phyloP scores from a whole-genome alignment of 2,113 vertebrate species.

The Porphyrio hochstetteri region DNA sequence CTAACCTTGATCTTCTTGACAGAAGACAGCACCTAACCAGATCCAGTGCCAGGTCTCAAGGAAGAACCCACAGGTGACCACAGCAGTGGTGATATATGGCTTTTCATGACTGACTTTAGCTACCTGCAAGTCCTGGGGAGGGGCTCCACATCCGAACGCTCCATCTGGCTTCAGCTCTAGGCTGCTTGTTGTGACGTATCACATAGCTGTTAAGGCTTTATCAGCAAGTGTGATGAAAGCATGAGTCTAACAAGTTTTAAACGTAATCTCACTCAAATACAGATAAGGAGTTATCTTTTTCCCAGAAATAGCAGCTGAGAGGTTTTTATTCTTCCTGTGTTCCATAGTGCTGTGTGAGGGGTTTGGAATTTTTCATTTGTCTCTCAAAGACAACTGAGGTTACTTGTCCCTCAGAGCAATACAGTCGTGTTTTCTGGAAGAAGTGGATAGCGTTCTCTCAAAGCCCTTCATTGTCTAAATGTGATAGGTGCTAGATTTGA shows the following conservation, averaged over 20 bases:
- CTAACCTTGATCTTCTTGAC: no score
- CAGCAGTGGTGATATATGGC: not conserved
- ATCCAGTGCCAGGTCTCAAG: not conserved
- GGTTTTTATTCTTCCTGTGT: not conserved
- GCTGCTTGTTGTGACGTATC: not conserved
- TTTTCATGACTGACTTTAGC: not conserved
- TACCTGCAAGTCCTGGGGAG: not conserved
- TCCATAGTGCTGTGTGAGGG: slow-evolving; percentile 7
- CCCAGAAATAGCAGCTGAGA: not conserved
- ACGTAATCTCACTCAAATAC: not conserved
- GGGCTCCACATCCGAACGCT: not conserved
- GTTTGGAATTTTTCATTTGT: not conserved
- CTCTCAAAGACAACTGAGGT: not conserved
- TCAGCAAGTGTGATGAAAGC: not conserved
- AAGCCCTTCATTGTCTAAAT: slow-evolving; percentile 50
- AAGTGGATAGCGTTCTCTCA: not conserved
- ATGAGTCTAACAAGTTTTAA: not conserved
- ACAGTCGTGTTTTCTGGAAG: slow-evolving; percentile 49
- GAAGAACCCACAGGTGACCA: not conserved
- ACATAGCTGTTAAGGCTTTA: not conserved
- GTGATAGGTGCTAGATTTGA: slow-evolving; percentile 25
- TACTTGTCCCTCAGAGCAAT: not conserved
- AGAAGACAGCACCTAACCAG: not conserved
- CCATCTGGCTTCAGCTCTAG: not conserved
- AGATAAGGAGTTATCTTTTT: not conserved